Evolutionary conservation across 1,140 invertebrate species (phyloP), one percentile per base, ranked within the genome.

Genomic region (Ceratina japonica): DNA sequence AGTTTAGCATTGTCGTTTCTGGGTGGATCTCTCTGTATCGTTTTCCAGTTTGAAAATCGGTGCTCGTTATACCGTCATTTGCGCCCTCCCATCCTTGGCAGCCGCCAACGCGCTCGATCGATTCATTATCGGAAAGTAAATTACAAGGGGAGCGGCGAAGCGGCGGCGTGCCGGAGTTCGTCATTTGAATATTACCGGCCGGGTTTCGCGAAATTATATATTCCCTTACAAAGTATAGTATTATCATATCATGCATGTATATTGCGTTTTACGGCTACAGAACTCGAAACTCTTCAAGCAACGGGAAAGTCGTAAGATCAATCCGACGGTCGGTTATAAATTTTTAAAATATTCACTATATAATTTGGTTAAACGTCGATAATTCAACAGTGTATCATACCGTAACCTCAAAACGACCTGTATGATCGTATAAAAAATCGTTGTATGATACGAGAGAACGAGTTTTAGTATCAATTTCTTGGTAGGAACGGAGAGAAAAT

Each of bases 21-120:
- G 2, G 37, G 2, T 10, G 65, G 31, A n/a, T 20, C 27, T 22
- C 2, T 31, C 37, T 76, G 37, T 58, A 58, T 24, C 52, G 37
- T 31, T 76, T 76, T 76, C 0, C 16, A 59, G 54, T 51, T 69
- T 49, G 56, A 62, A 70, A 70, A 70, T 76, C 58, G 75, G 18
- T 52, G 44, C 58, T 76, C 65, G 27, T 76, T 76, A 76, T 70
- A 69, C 24, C 75, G 65, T 37, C 65, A 70, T 76, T 76, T 70
- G 56, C 65, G 16, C 65, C 65, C 65, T 51, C 61, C 44, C 44
- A 59, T 12, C 8, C 16, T 18, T 31, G 16, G 10, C 20, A 51
- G n/a, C 20, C 2, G 20, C 5, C 37, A 10, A 44, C 37, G 37
- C 52, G 37, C 22, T n/a, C 63, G 64, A 59, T 76, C 54, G 74